Evolutionary conservation across 2,113 vertebrate genomes (phyloP).

Genomic region (Hystrix cristata): DNA sequence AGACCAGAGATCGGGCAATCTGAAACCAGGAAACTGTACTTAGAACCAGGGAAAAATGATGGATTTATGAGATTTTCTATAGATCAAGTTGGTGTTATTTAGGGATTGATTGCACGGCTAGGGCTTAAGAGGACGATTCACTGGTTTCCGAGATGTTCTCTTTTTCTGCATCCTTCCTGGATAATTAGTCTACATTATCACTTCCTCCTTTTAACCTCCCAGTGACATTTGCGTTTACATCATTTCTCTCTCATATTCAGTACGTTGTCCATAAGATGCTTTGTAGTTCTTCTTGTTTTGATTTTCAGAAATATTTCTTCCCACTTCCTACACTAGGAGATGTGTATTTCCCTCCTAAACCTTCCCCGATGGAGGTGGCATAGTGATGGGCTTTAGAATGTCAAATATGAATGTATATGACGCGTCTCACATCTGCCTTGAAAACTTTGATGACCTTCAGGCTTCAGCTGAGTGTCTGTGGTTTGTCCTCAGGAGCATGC

Average conservation of each 20-base stretch:
- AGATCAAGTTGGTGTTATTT: background rate
- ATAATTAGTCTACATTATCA: background rate
- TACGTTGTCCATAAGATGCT: fast-evolving
- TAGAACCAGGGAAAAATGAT: background rate
- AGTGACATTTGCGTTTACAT: background rate
- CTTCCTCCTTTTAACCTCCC: background rate
- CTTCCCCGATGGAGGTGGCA: background rate
- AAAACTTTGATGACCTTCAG: background rate
- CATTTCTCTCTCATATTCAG: background rate
- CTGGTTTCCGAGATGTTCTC: background rate
- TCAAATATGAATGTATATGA: too few species aligned
- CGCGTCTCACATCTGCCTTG: background rate
- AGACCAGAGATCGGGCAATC: background rate
- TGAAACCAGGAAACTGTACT: background rate
- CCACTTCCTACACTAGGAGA: background rate
- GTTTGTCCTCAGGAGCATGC: background rate
- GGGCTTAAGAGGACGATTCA: background rate
- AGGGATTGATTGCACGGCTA: background rate
- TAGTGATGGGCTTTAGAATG: too few species aligned
- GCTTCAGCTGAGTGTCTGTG: background rate
- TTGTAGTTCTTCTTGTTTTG: background rate
- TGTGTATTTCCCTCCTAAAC: fast-evolving
- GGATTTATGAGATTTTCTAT: background rate
- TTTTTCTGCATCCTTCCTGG: background rate
- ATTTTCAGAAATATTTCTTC: background rate